Conservation (phyloP, 2,113 vertebrate species). For the Cardinalis cardinalis region DNA sequence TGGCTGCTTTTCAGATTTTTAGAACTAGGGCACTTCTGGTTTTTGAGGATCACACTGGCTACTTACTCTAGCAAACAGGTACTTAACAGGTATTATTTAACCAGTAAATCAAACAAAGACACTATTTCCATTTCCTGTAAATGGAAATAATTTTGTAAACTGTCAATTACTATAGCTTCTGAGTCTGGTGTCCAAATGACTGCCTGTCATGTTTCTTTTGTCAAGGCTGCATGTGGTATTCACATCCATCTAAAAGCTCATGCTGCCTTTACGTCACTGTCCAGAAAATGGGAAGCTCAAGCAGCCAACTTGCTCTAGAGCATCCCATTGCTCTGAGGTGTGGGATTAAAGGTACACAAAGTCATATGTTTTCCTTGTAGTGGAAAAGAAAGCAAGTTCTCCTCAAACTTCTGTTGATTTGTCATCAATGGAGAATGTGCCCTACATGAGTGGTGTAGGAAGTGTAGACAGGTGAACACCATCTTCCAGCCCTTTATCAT, state of each 20-base stretch:
- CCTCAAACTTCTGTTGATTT: background rate
- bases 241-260: background rate
- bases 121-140: background rate
- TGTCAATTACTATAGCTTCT: background rate
- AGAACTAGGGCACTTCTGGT: background rate
- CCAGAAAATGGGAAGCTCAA: background rate
- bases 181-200: background rate
- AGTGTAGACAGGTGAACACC: background rate
- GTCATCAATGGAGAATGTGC: background rate
- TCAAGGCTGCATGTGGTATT: background rate
- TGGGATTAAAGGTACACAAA: background rate
- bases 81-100: background rate
- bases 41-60: background rate
- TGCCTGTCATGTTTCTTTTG: background rate
- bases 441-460: accelerated
- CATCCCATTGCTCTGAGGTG: background rate
- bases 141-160: background rate
- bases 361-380: background rate
- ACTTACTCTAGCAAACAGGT: background rate
- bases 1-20: background rate
- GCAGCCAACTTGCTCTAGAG: background rate
- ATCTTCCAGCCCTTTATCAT: background rate
- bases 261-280: background rate
- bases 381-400: background rate
- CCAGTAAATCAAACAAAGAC: background rate